Base-by-base conservation (phyloP, 2,888 invertebrate species). In the Exephanes ischioxanthus region DNA sequence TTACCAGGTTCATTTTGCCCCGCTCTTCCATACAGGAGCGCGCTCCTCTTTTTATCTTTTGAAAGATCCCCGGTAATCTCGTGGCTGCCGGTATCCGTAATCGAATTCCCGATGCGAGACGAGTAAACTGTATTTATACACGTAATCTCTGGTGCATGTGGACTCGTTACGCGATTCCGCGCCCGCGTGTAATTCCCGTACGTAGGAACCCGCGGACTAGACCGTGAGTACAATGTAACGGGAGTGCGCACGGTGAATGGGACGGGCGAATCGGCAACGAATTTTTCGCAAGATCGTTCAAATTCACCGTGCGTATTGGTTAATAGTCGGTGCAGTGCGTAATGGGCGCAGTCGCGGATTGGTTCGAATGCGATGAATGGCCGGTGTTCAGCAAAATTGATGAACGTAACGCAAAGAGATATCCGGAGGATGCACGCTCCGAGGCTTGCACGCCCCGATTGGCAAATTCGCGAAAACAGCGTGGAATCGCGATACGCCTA, bases 401-500 rank as follows among this genome's bases (percentile, higher is more conserved):
- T 26, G 58, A 58, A 26, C 26, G 22, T 11, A 58, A 11, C 37
- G 53, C 53, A 53, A 33, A 19, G 51, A 48, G 30, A 26, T 30
- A 63, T 75, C 63, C 75, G 75, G 75, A 51, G 75, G 67, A 48
- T 33, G 33, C 11, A n/a, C 63, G 76, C 37, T 66, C 22, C 14
- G 33, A 66, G 30, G 51, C 30, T 3, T 76, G 33, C 53, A 77
- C 26, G 76, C 76, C 41, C 76, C 76, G 76, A 77, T 77, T 77
- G 66, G 67, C 76, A 53, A 37, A 77, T 77, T 77, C 76, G 51
- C 66, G 26, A 77, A 77, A 66, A 66, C 30, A 67, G 75, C 67
- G 22, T 67, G 66, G 37, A 77, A 67, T 77, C 66, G 51, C 76
- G 76, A 67, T 77, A 22, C 76, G 66, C 67, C 51, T 53, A 30